Evolutionary conservation across 2,797 vertebrate genomes (phyloP), one percentile per base, ranked within the genome.

Genomic region (Sebastes itinus): DNA sequence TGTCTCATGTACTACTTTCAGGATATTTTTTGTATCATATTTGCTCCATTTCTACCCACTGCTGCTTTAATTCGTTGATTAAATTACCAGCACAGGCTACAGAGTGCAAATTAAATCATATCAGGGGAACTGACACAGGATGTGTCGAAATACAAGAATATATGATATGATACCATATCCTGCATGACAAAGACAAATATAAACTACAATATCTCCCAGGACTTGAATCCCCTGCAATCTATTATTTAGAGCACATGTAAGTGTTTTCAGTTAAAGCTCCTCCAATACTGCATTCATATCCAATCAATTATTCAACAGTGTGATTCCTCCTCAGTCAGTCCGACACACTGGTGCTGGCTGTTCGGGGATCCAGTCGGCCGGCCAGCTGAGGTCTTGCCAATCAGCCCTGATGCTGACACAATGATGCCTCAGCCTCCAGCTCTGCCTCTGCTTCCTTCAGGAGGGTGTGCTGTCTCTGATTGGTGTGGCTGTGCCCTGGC

Each of bases 251-350:
- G 72, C 80, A 69, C 80, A 80, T 86, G 83, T 92, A 94, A 94
- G 93, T 94, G 93, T 95, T 95, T 94, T 92, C 93, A 92, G 89
- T 94, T 94, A 90, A 91, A 91, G 92, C 90, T 88, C 80, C 89
- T 91, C 84, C 91, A 90, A 92, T 91, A 81, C 78, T 75, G 83
- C 91, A 88, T 92, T 94, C 94, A 93, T 89, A 93, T 92, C 83
- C 74, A 42, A 92, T 95, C 84, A 93, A 95, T 95, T 93, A 95
- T 95, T 95, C 83, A 95, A 20, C 58, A 84, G 81, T 70, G 88
- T 65, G 88, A 92, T 90, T 89, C 88, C 88, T 91, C 78, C 78
- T 91, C 84, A 56, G 85, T 87, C 88, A 73, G 86, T 87, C 88
- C 67, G 61, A 91, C 89, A 86, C 87, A 85, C 65, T 81, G 80